Evolutionary conservation across 1,140 invertebrate species (phyloP), one percentile per base, ranked within the genome.

Genomic region (Bombus turneri): DNA sequence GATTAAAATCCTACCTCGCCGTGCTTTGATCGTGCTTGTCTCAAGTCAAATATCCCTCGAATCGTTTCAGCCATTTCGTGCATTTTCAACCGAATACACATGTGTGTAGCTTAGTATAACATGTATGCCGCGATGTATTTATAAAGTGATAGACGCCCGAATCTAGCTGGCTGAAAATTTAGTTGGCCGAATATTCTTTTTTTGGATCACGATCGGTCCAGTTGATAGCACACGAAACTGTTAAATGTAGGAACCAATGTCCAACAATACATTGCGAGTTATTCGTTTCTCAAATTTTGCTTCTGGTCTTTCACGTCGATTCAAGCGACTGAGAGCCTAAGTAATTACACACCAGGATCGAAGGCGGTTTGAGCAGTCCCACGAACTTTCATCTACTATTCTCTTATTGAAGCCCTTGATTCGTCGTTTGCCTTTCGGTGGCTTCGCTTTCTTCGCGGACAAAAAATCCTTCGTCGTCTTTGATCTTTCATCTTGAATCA

Each of bases 221-320:
- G 1, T 47, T 18, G 47, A 53, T 18, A 53, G 47, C 6, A 18
- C 47, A 18, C 1, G 47, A 53, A 6, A 18, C 18, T 5, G 0
- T 18, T 18, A 47, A 57, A 47, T 34, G 75, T 69, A 37, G 64
- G 12, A 74, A 86, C n/a, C 79, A 47, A 59, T 79, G 62, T n/a
- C 39, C 53, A 41, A 72, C 77, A 71, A 89, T 89, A 84, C 84
- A 89, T 89, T 89, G 81, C 81, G 68, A 71, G 68, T 76, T 73
- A 78, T 81, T 86, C 87, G 87, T 68, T 73, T 34, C 31, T 22
- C 66, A 69, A 88, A 75, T 72, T 83, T 86, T 69, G 74, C 77
- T 59, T n/a, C 64, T 64, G 86, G 74, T 88, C 75, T 43, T 71
- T 82, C 87, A 39, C 2, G 84, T 78, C 59, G 73, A 66, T 77